Evolutionary conservation across 2,797 vertebrate species (phyloP).

Genomic region (Mustela erminea): DNA sequence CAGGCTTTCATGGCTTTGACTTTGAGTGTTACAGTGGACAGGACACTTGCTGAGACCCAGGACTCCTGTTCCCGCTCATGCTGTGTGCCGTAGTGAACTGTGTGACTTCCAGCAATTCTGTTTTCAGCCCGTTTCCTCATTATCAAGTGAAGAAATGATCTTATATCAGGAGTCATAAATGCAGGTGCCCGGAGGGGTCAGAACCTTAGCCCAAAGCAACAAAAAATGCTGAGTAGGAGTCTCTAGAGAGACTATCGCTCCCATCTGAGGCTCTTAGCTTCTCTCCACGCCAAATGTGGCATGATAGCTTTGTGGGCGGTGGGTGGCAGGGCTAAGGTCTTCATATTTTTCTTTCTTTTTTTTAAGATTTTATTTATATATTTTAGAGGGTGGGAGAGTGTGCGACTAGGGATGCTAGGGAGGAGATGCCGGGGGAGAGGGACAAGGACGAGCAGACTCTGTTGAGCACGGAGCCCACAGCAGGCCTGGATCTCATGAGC

Average conservation of each 20-base stretch:
- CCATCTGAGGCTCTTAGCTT: background rate
- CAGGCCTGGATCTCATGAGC: too few relatives aligned
- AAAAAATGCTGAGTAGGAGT: background rate
- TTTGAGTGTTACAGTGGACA: background rate
- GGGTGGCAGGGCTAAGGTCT: background rate
- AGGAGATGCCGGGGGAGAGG: too few relatives aligned
- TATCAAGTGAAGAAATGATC: background rate
- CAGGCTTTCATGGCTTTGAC: too few relatives aligned
- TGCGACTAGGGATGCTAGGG: too few relatives aligned
- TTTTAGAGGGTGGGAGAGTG: too few relatives aligned
- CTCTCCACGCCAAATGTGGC: fast-evolving
- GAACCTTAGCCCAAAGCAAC: background rate
- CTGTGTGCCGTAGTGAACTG: background rate
- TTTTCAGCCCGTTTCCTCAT: background rate
- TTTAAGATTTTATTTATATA: background rate
- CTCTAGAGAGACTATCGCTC: background rate
- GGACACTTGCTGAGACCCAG: background rate
- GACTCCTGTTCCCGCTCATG: background rate
- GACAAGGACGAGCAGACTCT: too few relatives aligned
- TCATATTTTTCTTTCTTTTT: background rate
- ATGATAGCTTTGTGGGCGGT: background rate
- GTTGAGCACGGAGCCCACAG: too few relatives aligned
- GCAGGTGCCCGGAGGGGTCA: background rate
- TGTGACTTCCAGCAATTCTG: background rate
- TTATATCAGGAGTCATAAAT: background rate